phyloP scores from a whole-genome alignment of 1,140 invertebrate species.

The Sitobion miscanthi region DNA sequence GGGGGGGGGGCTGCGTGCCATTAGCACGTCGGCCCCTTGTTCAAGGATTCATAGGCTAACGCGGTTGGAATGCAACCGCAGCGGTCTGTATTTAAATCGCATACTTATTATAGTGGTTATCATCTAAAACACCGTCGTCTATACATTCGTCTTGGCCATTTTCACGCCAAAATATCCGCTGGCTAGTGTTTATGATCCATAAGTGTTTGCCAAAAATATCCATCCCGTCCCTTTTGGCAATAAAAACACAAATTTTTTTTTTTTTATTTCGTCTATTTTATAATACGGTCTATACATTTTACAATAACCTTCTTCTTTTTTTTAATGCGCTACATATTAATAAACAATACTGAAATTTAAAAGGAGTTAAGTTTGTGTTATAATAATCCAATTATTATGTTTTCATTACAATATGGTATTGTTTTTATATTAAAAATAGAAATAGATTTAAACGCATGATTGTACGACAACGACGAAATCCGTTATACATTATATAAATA shows the following conservation, averaged over 20 bases:
- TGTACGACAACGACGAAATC: not conserved
- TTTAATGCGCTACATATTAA: not conserved
- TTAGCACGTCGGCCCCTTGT: constrained; percentile 16
- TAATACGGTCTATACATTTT: not conserved
- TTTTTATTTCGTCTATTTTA: not conserved
- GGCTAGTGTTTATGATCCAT: constrained; percentile 2
- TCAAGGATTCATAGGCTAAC: not conserved
- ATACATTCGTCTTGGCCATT: not conserved
- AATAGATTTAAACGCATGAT: not conserved
- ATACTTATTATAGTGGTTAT: not conserved
- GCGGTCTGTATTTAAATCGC: constrained; percentile 42
- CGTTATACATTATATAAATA: not conserved
- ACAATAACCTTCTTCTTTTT: not conserved
- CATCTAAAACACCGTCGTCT: not conserved
- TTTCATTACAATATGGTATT: not conserved
- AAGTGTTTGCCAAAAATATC: constrained; percentile 38
- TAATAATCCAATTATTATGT: not conserved
- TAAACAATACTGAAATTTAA: not conserved
- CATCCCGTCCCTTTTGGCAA: not conserved
- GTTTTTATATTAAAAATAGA: not conserved
- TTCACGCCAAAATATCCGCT: not conserved
- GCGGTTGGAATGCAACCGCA: not conserved
- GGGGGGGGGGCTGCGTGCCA: not conserved
- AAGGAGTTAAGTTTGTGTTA: not conserved
- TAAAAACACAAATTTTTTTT: not conserved